Evolutionary conservation across 2,888 invertebrate species (phyloP).

Genomic region (Platerodrilus igneus): DNA sequence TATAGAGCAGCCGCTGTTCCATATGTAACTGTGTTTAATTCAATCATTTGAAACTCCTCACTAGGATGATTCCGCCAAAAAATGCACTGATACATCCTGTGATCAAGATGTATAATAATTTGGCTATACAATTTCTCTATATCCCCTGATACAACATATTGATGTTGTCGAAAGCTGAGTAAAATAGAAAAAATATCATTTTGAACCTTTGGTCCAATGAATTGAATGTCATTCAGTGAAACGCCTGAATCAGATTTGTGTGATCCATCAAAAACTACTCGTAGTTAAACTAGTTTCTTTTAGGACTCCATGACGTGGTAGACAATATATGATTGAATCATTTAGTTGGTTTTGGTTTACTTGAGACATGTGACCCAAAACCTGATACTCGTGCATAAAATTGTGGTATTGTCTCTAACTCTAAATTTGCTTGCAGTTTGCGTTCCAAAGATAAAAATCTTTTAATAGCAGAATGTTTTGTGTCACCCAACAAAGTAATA

Average conservation of each 20-base stretch:
- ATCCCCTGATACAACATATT: constrained; percentile 18
- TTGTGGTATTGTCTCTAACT: too few relatives aligned
- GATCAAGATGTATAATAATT: constrained; percentile 12
- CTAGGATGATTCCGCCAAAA: constrained; percentile 19
- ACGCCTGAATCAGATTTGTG: constrained; percentile 15
- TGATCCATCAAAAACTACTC: constrained; percentile 27
- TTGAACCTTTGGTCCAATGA: constrained; percentile 19
- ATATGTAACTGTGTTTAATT: constrained; percentile 26
- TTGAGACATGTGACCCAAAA: too few relatives aligned
- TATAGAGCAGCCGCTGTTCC: constrained; percentile 24
- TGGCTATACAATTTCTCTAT: constrained; percentile 28
- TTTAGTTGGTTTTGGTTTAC: too few relatives aligned
- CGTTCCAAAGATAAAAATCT: too few relatives aligned
- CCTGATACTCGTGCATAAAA: too few relatives aligned
- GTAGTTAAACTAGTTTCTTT: constrained; percentile 17
- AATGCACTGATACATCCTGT: constrained; percentile 20
- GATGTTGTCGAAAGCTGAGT: constrained; percentile 20
- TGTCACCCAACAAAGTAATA: too few relatives aligned
- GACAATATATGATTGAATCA: too few relatives aligned
- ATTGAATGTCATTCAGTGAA: constrained; percentile 22
- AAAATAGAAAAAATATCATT: constrained; percentile 22
- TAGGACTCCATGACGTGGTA: constrained; percentile 26
- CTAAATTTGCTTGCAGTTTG: too few relatives aligned
- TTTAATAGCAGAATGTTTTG: too few relatives aligned
- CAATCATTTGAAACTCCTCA: constrained; percentile 16